Evolutionary conservation across 2,113 vertebrate genomes (phyloP), one percentile per base, ranked within the genome.

Genomic region (Ctenomys sociabilis): DNA sequence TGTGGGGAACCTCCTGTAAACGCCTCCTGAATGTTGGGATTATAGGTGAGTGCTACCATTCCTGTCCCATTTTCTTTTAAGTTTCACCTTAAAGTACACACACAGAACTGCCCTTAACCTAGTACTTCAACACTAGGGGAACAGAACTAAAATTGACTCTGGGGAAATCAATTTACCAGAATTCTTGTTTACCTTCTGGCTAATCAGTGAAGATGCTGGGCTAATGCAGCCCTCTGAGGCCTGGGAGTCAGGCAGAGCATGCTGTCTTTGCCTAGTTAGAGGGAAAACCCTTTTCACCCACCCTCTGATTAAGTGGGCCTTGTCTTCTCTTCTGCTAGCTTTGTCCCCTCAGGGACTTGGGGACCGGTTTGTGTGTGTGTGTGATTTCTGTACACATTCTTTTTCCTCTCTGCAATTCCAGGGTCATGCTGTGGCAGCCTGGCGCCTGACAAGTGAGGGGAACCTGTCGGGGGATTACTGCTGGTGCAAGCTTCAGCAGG

Each of bases 401-500:
- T 97, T 95, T 93, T 88, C 81, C 87, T 97, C 85, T 95, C 93
- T 96, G 68, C 61, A 16, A 4, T 96, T 97, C 85, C 91, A 98
- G 97, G 97, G 95, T 5, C 13, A 32, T 40, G 63, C 52, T 24
- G 92, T 5, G 13, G 11, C 75, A 94, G 75, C 87, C 95, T 54
- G 0, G 83, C 21, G 32, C 85, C 95, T 95, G 86, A 72, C 89
- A 6, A 66, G 95, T 75, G 4, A 93, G 57, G 52, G 77, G 89
- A 97, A 45, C 1, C 80, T 95, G 94, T 96, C 97, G 91, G 82
- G 43, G 77, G 95, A 95, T 96, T 96, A 57, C 77, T 93, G 22
- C 97, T 88, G 1, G 81, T 57, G 26, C 19, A 0, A 85, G 68
- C 95, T 63, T 86, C 85, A 2, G 73, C 90, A 77, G 87, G 82